Evolutionary conservation across 2,888 invertebrate species (phyloP).

Genomic region (Mermis nigrescens): DNA sequence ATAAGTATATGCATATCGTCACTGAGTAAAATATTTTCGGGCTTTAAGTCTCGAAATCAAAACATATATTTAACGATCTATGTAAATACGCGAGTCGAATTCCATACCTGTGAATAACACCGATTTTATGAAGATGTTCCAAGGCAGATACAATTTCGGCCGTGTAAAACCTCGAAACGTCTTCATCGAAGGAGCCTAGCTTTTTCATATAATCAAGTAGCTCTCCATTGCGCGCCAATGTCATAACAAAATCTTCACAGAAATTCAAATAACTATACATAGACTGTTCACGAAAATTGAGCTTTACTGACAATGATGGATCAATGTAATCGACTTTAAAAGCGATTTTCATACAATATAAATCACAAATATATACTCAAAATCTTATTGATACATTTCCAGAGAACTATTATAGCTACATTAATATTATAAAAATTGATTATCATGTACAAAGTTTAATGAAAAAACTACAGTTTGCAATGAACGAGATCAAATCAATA

Average conservation of each 20-base stretch:
- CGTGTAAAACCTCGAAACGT: conserved; percentile 74
- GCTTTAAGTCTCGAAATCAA: conserved; percentile 58
- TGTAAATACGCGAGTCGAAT: not conserved
- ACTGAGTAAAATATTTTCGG: conserved; percentile 85
- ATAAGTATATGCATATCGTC: conserved; percentile 87
- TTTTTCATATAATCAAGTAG: conserved; percentile 72
- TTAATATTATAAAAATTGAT: no score
- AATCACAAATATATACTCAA: not conserved
- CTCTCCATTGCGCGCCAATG: conserved; percentile 84
- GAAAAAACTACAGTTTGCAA: no score
- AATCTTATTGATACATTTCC: not conserved
- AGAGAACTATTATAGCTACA: conserved; percentile 9
- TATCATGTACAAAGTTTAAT: no score
- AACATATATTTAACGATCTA: not conserved
- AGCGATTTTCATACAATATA: no score
- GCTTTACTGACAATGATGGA: no score
- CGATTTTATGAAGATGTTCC: conserved; percentile 67
- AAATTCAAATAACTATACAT: no score
- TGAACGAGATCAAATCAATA: no score
- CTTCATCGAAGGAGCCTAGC: conserved; percentile 67
- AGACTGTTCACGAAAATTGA: no score
- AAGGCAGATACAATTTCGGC: conserved; percentile 78
- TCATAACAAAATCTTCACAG: conserved; percentile 82
- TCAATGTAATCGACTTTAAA: no score
- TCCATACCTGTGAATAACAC: conserved; percentile 60